A percentile compares a stretch with the other conserved stretches of the same genome.
Conservation (phyloP, 2,797 vertebrate species). For the Mus minutoides region DNA sequence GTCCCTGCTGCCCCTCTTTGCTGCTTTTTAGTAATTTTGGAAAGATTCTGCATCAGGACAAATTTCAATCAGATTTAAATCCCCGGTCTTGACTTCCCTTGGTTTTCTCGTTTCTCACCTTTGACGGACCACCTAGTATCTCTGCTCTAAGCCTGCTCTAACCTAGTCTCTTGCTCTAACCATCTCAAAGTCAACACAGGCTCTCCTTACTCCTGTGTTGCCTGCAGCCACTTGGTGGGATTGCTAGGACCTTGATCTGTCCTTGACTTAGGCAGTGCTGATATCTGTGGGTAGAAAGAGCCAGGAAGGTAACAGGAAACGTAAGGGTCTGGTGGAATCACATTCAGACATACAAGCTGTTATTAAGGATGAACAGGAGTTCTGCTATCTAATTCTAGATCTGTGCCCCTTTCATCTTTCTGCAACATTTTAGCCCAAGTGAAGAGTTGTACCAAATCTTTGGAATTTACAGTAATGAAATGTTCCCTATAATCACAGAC, state of each 20-base stretch:
- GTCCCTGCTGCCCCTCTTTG: neutral
- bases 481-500: neutral
- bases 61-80: neutral
- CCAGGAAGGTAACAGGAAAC: neutral
- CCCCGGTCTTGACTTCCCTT: neutral
- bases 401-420: neutral
- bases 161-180: neutral
- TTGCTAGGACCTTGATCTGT: neutral
- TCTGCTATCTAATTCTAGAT: neutral
- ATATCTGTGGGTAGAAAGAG: neutral
- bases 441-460: neutral
- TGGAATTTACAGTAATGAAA: neutral
- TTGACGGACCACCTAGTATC: neutral
- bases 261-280: neutral
- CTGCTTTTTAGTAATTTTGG: slow-evolving; percentile 52
- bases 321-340: neutral
- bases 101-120: neutral
- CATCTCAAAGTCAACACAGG: neutral
- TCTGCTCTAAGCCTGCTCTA: neutral
- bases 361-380: neutral
- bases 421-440: neutral
- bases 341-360: neutral
- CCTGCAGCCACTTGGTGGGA: neutral
- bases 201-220: neutral
- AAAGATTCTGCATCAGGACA: slow-evolving; percentile 3